phyloP scores from a whole-genome alignment of 1,140 invertebrate species.

The Aphelinus atriplicis region DNA sequence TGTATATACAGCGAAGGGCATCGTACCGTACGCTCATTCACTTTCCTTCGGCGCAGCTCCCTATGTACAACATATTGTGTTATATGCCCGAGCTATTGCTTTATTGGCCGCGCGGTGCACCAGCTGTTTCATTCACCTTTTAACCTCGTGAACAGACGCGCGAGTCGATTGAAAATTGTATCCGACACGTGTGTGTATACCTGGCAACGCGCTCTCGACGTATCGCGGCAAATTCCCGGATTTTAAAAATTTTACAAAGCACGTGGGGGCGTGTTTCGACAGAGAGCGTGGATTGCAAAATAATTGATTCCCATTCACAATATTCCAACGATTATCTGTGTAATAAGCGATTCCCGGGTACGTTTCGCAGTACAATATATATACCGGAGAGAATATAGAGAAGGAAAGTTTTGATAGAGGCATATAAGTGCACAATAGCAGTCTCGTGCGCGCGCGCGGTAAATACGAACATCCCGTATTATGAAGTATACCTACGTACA shows the following conservation, averaged over 20 bases:
- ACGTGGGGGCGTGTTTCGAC: no score
- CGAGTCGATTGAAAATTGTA: no score
- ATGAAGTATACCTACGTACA: slow-evolving; percentile 26
- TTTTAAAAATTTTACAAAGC: no score
- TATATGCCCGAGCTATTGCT: slow-evolving; percentile 11
- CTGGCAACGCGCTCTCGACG: no score
- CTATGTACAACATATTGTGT: no score
- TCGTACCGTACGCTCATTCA: slow-evolving; percentile 3
- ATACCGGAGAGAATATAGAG: background rate
- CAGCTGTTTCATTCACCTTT: background rate
- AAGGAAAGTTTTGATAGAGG: background rate
- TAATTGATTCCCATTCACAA: no score
- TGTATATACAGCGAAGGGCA: slow-evolving; percentile 8
- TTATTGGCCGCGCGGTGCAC: background rate
- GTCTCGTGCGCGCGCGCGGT: slow-evolving; percentile 37
- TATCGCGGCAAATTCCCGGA: no score
- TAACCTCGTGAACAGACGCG: background rate
- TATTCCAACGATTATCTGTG: no score
- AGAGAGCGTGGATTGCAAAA: no score
- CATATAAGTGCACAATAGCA: slow-evolving; percentile 10
- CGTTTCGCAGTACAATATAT: background rate
- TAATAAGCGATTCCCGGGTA: no score
- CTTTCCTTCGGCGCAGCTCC: slow-evolving; percentile 7
- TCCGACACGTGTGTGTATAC: no score
- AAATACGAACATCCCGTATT: slow-evolving; percentile 34